These are phyloP conservation scores for Megaceryle alcyon DNA, from an alignment of 2,797 vertebrate species.

Conservation along the genomic window DNA sequence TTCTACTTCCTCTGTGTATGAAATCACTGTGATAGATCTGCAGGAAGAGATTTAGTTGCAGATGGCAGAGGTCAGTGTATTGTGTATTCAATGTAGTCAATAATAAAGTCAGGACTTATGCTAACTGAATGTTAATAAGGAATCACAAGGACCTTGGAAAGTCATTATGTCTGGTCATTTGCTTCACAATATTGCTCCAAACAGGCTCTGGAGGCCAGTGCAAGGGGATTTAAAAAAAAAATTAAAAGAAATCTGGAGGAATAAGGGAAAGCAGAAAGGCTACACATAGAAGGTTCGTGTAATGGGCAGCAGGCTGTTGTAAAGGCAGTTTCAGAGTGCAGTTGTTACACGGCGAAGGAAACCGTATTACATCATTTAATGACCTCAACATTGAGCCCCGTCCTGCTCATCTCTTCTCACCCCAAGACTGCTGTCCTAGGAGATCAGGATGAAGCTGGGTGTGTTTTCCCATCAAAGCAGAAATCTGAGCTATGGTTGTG, in stretches of 20 bases:
- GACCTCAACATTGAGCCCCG: neutral
- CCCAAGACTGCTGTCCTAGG: neutral
- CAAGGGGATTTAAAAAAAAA: constrained; percentile 71
- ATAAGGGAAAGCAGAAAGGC: constrained; percentile 58
- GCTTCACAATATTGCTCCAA: constrained; percentile 82
- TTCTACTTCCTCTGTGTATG: constrained; percentile 83
- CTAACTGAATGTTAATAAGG: constrained; percentile 96
- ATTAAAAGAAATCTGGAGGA: constrained; percentile 39
- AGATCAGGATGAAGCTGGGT: neutral
- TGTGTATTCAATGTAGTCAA: constrained; percentile 99
- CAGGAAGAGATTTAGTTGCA: constrained; percentile 95
- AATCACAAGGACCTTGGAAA: constrained; percentile 97
- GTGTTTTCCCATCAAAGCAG: neutral
- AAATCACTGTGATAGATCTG: constrained; percentile 95
- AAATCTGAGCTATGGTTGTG: neutral
- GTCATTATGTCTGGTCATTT: constrained; percentile 92
- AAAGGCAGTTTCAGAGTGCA: constrained; percentile 6
- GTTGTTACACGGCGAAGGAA: neutral
- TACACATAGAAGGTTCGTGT: constrained; percentile 24
- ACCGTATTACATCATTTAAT: constrained; percentile 6
- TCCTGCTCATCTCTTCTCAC: neutral
- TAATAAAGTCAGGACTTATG: constrained; percentile 99
- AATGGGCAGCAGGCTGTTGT: neutral
- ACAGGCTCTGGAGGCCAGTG: constrained; percentile 79
- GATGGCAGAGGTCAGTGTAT: constrained; percentile 98